Conservation (phyloP, 2,888 invertebrate species). For the Drosophila villosipedis region DNA sequence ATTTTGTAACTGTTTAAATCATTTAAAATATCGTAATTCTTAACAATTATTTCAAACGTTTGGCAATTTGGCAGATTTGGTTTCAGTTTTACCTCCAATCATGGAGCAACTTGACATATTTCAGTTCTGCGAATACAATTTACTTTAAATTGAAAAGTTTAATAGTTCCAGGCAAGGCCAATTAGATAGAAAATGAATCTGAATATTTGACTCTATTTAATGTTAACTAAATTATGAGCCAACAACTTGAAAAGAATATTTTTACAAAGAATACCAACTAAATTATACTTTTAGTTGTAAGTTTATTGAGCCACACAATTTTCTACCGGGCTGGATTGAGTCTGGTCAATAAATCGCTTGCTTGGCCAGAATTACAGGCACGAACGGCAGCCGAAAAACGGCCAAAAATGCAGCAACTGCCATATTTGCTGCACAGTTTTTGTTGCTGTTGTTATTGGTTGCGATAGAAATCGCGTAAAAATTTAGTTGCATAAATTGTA, state of each 20-base stretch:
- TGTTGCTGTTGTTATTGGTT: slow-evolving; percentile 28
- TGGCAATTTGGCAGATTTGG: background rate
- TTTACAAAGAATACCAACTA: background rate
- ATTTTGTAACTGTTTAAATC: background rate
- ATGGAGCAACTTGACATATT: background rate
- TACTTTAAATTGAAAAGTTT: background rate
- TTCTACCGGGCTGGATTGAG: slow-evolving; percentile 42
- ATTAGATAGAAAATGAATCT: background rate
- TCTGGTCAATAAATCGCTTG: slow-evolving; percentile 71
- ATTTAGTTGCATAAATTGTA: slow-evolving; percentile 80
- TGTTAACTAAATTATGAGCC: background rate
- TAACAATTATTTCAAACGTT: background rate
- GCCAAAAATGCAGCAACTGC: slow-evolving; percentile 44
- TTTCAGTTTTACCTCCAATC: background rate
- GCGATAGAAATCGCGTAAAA: slow-evolving; percentile 76
- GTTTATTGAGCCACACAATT: slow-evolving; percentile 15
- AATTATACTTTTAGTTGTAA: no score
- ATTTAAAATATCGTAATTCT: background rate
- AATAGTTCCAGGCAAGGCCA: background rate
- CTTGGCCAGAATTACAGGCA: slow-evolving; percentile 67
- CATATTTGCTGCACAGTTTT: slow-evolving; percentile 35
- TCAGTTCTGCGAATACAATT: no score
- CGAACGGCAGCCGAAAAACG: slow-evolving; percentile 56
- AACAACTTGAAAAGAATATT: background rate
- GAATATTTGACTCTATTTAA: background rate